Percentiles rank a stretch among this genome's conserved stretches.
Evolutionary conservation across 2,113 vertebrate species (phyloP).

Genomic region (Gopherus flavomarginatus): DNA sequence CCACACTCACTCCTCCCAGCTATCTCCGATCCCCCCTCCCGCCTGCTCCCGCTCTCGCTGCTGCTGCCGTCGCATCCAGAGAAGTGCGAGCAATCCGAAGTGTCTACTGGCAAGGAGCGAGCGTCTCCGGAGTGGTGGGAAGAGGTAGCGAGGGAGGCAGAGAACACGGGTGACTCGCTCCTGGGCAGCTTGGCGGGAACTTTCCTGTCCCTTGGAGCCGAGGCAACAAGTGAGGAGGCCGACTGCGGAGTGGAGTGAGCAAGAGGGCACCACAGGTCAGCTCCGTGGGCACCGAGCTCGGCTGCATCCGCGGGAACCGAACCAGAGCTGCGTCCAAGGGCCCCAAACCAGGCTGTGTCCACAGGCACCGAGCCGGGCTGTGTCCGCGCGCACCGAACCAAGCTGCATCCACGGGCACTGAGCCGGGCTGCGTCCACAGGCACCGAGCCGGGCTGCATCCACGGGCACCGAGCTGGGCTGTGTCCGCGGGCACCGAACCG

Average conservation of each 20-base stretch:
- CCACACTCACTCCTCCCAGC: background rate
- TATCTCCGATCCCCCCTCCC: background rate
- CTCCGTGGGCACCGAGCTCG: background rate
- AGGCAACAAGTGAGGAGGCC: background rate
- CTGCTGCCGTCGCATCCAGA: background rate
- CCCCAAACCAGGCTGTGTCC: too few relatives aligned
- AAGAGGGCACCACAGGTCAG: background rate
- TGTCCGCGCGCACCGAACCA: too few relatives aligned
- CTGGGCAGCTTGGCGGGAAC: slow-evolving; percentile 35
- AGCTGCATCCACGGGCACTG: too few relatives aligned
- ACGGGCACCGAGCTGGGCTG: too few relatives aligned
- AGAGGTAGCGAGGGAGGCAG: background rate
- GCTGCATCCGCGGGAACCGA: too few relatives aligned
- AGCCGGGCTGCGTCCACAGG: too few relatives aligned
- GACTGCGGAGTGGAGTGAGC: background rate
- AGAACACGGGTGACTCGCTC: background rate
- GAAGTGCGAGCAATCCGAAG: background rate
- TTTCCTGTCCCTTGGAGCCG: background rate
- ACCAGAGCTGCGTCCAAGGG: too few relatives aligned
- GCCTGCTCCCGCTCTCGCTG: background rate
- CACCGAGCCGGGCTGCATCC: too few relatives aligned
- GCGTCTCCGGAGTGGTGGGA: background rate
- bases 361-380: too few relatives aligned
- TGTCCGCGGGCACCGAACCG: too few relatives aligned
- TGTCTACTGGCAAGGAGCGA: background rate